A percentile compares a stretch with the other conserved stretches of the same genome.
These are phyloP conservation scores for Thymelicus lineola DNA, from an alignment of 2,888 invertebrate genomes.

Conservation along the genomic window DNA sequence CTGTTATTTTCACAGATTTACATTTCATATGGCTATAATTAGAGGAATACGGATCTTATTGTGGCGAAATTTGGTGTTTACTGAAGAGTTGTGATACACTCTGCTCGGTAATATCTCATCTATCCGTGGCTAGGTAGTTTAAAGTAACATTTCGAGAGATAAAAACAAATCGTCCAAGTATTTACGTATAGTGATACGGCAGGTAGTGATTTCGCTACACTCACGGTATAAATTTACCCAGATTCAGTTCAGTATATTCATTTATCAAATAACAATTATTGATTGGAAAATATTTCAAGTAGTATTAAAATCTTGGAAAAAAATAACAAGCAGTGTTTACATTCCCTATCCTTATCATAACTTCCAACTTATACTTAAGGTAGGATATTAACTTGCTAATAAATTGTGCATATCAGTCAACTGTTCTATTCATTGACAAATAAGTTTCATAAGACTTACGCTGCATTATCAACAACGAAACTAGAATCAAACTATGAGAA, in stretches of 20 bases:
- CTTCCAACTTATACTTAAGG: conserved; percentile 13
- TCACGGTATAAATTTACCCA: conserved; percentile 21
- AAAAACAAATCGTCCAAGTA: conserved; percentile 45
- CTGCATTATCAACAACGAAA: neutral
- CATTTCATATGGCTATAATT: conserved; percentile 81
- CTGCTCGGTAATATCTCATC: conserved; percentile 22
- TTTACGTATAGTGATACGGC: conserved; percentile 31
- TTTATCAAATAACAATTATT: neutral
- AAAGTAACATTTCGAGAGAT: conserved; percentile 38
- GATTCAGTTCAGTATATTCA: conserved; percentile 38
- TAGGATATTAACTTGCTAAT: conserved; percentile 1
- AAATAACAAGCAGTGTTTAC: conserved; percentile 13
- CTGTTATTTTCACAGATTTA: conserved; percentile 82
- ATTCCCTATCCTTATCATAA: conserved; percentile 16
- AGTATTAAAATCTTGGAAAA: neutral
- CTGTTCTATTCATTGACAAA: neutral
- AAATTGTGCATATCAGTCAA: neutral
- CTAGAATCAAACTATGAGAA: no score
- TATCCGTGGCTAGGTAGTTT: conserved; percentile 19
- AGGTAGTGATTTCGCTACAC: conserved; percentile 21
- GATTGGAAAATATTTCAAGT: conserved; percentile 4
- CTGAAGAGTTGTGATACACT: conserved; percentile 50
- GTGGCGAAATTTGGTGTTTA: conserved; percentile 71
- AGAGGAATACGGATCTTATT: conserved; percentile 78
- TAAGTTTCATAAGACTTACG: neutral